Evolutionary conservation across 2,113 vertebrate genomes (phyloP).

Genomic region (Engraulis encrasicolus): DNA sequence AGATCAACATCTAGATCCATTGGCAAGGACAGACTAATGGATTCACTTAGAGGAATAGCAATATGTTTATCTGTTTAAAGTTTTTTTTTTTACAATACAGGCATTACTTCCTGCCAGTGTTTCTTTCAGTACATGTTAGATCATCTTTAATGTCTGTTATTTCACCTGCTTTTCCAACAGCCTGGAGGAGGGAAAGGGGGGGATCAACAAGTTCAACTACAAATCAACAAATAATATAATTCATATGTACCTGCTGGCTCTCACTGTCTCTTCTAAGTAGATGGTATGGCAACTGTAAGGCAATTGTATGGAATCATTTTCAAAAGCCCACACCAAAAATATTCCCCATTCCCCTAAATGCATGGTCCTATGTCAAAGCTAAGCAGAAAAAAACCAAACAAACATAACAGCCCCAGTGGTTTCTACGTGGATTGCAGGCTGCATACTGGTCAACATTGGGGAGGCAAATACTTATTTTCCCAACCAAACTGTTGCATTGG

Average conservation of each 20-base stretch:
- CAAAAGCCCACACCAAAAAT: conserved; percentile 23
- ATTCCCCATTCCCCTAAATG: not conserved
- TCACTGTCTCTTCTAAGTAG: conserved; percentile 59
- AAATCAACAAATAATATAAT: conserved; percentile 55
- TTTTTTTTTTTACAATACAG: not conserved
- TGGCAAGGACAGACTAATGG: not conserved
- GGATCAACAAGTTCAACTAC: conserved; percentile 33
- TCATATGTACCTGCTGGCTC: conserved; percentile 54
- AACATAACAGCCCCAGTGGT: not conserved
- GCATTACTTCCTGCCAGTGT: not conserved
- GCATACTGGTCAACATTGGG: not conserved
- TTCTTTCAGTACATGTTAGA: not conserved
- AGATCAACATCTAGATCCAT: not conserved
- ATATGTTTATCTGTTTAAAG: not conserved
- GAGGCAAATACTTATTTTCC: not conserved
- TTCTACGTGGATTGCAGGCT: not conserved
- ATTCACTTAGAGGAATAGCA: not conserved
- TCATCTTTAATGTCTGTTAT: not conserved
- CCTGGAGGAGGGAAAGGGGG: not conserved
- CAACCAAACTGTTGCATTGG: not conserved
- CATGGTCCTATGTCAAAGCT: not conserved
- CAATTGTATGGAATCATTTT: conserved; percentile 51
- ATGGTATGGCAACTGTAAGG: conserved; percentile 58
- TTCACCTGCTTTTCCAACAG: not conserved
- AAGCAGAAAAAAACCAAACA: not conserved